A percentile compares a stretch with the other conserved stretches of the same genome.
These are phyloP conservation scores for Botia almorhae DNA, from an alignment of 2,797 vertebrate genomes.

Conservation along the genomic window DNA sequence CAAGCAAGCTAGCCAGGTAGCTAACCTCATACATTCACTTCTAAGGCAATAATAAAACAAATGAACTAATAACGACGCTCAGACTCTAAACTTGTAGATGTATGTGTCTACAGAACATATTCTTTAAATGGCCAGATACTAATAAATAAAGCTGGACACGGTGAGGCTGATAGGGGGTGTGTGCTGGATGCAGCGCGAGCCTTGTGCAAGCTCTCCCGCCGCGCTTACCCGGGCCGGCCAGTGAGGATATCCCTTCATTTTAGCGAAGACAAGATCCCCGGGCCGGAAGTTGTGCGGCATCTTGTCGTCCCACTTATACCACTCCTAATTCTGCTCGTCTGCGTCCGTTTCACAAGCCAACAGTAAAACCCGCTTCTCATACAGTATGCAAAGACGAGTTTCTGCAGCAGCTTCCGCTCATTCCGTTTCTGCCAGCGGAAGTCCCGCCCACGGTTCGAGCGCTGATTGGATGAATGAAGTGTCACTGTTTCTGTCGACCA, in stretches of 20 bases:
- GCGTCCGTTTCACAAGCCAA: slow-evolving; percentile 65
- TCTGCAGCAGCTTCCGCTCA: slow-evolving; percentile 63
- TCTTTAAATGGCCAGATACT: neutral
- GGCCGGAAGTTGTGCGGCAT: slow-evolving; percentile 96
- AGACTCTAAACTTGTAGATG: neutral
- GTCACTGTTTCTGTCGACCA: slow-evolving; percentile 62
- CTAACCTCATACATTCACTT: neutral
- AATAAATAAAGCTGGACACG: neutral
- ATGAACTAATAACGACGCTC: neutral
- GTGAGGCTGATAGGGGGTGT: slow-evolving; percentile 22
- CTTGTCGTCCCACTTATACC: slow-evolving; percentile 47
- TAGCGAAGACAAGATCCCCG: slow-evolving; percentile 95
- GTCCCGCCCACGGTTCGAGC: slow-evolving; percentile 47
- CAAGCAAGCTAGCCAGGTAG: neutral
- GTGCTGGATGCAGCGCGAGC: slow-evolving; percentile 54
- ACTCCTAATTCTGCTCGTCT: slow-evolving; percentile 46
- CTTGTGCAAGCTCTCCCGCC: neutral
- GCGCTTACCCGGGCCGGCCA: slow-evolving; percentile 95
- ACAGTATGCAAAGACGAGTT: slow-evolving; percentile 65
- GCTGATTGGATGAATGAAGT: slow-evolving; percentile 58
- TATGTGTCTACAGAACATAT: neutral
- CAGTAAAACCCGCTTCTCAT: slow-evolving; percentile 74
- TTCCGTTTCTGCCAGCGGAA: slow-evolving; percentile 63
- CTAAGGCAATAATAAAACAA: neutral
- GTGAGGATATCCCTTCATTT: slow-evolving; percentile 98